These are phyloP conservation scores for Muscicapa striata DNA, from an alignment of 2,797 vertebrate genomes.

Conservation along the genomic window DNA sequence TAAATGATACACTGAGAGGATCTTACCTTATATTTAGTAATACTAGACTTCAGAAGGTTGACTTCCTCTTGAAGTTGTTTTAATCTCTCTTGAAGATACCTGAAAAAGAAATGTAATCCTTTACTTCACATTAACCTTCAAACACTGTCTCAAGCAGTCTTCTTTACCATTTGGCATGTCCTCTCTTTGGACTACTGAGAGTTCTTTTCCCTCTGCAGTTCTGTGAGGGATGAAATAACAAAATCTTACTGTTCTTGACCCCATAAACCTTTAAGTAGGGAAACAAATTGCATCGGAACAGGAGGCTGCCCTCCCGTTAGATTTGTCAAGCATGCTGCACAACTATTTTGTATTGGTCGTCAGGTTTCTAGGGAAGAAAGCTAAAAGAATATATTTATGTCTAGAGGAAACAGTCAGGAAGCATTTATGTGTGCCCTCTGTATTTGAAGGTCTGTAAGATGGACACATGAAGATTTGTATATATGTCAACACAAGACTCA, in stretches of 20 bases:
- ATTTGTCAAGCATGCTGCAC: not conserved
- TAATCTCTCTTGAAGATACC: conserved; percentile 94
- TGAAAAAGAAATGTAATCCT: conserved; percentile 68
- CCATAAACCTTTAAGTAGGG: conserved; percentile 40
- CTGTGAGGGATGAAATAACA: conserved; percentile 37
- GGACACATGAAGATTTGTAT: conserved; percentile 38
- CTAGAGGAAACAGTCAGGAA: not conserved
- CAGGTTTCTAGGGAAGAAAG: not conserved
- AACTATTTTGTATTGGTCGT: not conserved
- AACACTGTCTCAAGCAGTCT: not conserved
- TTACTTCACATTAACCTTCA: conserved; percentile 10
- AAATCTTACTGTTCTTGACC: conserved; percentile 50
- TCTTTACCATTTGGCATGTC: conserved; percentile 15
- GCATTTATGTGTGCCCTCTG: not conserved
- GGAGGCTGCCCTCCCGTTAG: conserved; percentile 8
- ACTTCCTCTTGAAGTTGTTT: conserved; percentile 94
- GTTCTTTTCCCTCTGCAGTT: conserved; percentile 12
- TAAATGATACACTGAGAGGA: not conserved
- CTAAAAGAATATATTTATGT: conserved; percentile 10
- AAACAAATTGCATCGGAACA: conserved; percentile 44
- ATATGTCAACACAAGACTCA: conserved; percentile 8
- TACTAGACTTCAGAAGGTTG: conserved; percentile 90
- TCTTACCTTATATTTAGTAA: conserved; percentile 95
- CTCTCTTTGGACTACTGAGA: conserved; percentile 20
- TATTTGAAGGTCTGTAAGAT: conserved; percentile 12